These are phyloP conservation scores for Muschampia plurimacula DNA, from an alignment of 2,888 invertebrate species.

Conservation along the genomic window DNA sequence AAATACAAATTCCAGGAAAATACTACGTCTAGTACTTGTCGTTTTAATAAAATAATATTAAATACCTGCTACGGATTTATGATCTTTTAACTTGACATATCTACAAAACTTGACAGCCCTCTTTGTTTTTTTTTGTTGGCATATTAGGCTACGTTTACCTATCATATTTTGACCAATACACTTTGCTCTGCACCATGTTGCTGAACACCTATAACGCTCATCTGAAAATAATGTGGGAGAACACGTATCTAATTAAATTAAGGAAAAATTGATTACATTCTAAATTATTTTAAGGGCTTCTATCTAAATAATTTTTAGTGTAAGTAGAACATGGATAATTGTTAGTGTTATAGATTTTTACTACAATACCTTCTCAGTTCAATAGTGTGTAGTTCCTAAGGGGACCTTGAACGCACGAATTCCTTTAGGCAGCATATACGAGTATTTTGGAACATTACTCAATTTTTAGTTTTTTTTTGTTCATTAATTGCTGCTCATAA, in stretches of 20 bases:
- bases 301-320: background rate
- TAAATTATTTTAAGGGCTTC: background rate
- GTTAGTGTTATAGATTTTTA: background rate
- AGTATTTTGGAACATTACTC: background rate
- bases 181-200: background rate
- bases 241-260: conserved; percentile 1
- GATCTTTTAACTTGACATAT: background rate
- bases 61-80: background rate
- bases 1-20: no score
- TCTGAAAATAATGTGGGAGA: conserved; percentile 13
- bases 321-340: background rate
- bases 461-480: background rate
- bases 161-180: background rate
- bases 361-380: background rate
- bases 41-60: no score
- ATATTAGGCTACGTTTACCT: background rate
- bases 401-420: background rate
- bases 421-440: background rate
- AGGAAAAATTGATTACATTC: background rate
- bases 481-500: background rate
- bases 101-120: background rate
- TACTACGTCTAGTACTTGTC: no score
- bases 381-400: background rate
- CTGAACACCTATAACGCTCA: background rate
- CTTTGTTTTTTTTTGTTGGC: background rate